phyloP scores from a whole-genome alignment of 2,797 vertebrate species.

The Furcifer pardalis region DNA sequence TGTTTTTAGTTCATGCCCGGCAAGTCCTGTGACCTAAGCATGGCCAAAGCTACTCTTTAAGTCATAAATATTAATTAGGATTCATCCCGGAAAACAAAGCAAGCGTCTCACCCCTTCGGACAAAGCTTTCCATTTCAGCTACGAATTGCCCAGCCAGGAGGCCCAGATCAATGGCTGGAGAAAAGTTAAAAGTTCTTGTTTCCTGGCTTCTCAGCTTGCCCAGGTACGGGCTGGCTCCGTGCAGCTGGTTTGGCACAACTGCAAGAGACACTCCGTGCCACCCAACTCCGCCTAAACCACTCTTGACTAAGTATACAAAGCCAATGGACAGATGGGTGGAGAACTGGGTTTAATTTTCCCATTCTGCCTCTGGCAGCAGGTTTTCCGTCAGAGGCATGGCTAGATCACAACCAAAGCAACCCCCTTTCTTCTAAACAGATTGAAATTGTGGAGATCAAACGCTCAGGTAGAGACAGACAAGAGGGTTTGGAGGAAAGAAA shows the following conservation, averaged over 20 bases:
- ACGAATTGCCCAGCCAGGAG: background rate
- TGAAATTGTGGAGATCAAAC: no score
- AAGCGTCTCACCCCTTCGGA: background rate
- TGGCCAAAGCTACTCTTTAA: background rate
- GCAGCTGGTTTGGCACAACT: background rate
- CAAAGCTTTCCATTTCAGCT: no score
- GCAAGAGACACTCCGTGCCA: background rate
- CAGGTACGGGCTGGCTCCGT: background rate
- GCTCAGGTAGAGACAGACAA: no score
- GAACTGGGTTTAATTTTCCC: no score
- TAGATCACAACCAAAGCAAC: no score
- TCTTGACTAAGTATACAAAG: background rate
- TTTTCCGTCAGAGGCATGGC: no score
- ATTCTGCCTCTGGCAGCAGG: no score
- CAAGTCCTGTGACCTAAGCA: no score
- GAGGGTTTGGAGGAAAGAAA: no score
- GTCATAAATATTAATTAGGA: background rate
- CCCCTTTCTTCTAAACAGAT: no score
- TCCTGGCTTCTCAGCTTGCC: background rate
- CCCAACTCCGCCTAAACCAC: background rate
- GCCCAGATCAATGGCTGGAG: background rate
- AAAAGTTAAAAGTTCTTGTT: background rate
- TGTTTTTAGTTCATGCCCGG: no score
- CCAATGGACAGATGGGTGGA: background rate
- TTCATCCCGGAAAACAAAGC: background rate